Evolutionary conservation across 2,113 vertebrate genomes (phyloP), one percentile per base, ranked within the genome.

Genomic region (Heterocephalus glaber): DNA sequence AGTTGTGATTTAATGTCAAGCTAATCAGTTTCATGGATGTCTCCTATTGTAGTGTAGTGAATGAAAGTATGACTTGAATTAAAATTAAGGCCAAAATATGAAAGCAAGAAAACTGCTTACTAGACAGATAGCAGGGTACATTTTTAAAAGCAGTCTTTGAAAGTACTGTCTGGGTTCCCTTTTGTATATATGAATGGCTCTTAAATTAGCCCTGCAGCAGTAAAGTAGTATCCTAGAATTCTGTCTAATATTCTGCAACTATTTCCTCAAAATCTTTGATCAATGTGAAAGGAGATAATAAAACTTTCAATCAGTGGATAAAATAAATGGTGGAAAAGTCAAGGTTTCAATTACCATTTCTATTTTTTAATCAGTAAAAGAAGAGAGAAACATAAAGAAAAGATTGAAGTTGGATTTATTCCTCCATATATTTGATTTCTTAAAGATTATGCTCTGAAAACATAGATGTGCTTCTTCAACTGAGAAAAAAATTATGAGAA

Each of bases 361-460:
- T 83, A 22, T 83, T 92, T 94, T 90, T 91, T 80, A 58, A 41
- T 91, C 63, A 28, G 38, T 91, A 80, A 24, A 76, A 70, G 79
- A 44, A 94, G 12, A 79, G 70, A 90, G 61, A 38, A 22, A 72
- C 28, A 52, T 35, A 7, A 56, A 89, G 24, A 63, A 84, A 86
- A 47, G 24, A 70, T 17, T 52, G 22, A 93, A 80, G 8, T 54
- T 17, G n/a, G 7, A 90, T 90, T 77, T 79, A 33, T 11, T 81
- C 33, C 54, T 84, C 30, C 63, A 94, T 70, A 63, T 38, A 81
- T 80, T 94, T 88, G 7, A 30, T 97, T 94, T 54, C 33, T 86
- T 77, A 70, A 38, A 82, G 20, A 30, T 13, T 92, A 47, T 16
- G 79, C 35, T 22, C 5, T 65, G n/a, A 54, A 92, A 92, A 76